A percentile compares a stretch with the other conserved stretches of the same genome.
Conservation (phyloP, 2,797 vertebrate species). For the Steatocranus sp. region DNA sequence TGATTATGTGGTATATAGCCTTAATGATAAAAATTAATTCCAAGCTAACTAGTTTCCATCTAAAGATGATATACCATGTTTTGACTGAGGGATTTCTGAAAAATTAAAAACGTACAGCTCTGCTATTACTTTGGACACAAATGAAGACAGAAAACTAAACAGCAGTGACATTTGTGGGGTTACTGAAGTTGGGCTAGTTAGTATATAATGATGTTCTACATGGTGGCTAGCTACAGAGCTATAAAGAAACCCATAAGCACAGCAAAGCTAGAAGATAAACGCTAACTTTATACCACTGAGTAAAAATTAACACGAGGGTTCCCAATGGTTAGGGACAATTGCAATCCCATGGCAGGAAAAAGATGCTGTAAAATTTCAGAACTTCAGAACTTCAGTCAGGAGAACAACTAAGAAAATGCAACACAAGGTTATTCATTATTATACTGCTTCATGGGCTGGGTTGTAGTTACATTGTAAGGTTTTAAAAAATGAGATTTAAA, state of each 20-base stretch:
- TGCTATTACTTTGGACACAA: neutral
- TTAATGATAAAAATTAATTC: neutral
- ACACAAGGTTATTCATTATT: neutral
- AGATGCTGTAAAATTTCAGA: neutral
- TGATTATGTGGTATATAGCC: neutral
- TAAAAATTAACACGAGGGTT: neutral
- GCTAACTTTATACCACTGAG: neutral
- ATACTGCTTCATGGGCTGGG: neutral
- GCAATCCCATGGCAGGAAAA: neutral
- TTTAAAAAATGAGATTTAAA: neutral
- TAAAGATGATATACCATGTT: neutral
- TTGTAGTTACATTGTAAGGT: neutral
- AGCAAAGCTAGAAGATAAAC: neutral
- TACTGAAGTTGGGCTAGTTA: neutral
- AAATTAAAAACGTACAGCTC: neutral
- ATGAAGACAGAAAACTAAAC: neutral
- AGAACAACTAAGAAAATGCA: neutral
- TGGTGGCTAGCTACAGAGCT: neutral
- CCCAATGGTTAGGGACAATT: neutral
- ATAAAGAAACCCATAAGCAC: neutral
- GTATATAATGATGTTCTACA: neutral
- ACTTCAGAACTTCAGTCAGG: neutral
- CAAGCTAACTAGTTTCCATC: neutral
- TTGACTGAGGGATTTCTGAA: neutral
- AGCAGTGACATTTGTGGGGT: neutral